Conservation (phyloP, 2,888 invertebrate genomes). For the Tenthredo scrophulariae region DNA sequence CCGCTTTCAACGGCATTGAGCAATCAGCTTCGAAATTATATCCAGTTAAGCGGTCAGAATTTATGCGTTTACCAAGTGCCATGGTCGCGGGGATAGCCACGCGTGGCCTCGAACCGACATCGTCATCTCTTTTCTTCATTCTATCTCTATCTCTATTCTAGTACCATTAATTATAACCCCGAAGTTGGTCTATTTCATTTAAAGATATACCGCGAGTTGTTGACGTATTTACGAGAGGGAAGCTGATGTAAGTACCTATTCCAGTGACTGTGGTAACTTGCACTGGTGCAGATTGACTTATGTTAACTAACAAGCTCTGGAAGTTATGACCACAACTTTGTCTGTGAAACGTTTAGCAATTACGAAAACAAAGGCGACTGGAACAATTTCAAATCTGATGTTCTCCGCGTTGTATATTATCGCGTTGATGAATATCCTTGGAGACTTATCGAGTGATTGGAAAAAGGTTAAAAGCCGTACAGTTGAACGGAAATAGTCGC, state of each 20-base stretch:
- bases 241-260: background rate
- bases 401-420: background rate
- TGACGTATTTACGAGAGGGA: slow-evolving; percentile 33
- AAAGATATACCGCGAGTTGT: slow-evolving; percentile 33
- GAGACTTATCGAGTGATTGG: slow-evolving; percentile 2
- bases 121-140: slow-evolving; percentile 27
- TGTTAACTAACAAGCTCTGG: background rate
- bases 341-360: background rate
- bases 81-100: background rate
- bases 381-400: background rate
- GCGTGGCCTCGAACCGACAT: slow-evolving; percentile 16
- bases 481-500: slow-evolving; percentile 44
- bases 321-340: background rate
- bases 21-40: slow-evolving; percentile 50
- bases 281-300: slow-evolving; percentile 22
- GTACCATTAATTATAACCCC: slow-evolving; percentile 45
- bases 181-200: slow-evolving; percentile 41
- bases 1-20: slow-evolving; percentile 39
- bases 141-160: background rate
- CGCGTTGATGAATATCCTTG: background rate
- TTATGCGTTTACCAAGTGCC: slow-evolving; percentile 49
- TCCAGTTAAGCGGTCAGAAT: slow-evolving; percentile 51
- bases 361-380: slow-evolving; percentile 15
- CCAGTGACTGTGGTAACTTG: slow-evolving; percentile 4
- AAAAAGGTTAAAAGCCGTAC: slow-evolving; percentile 29